Conservation (phyloP, 2,888 invertebrate genomes). For the Brachycybe producta region DNA sequence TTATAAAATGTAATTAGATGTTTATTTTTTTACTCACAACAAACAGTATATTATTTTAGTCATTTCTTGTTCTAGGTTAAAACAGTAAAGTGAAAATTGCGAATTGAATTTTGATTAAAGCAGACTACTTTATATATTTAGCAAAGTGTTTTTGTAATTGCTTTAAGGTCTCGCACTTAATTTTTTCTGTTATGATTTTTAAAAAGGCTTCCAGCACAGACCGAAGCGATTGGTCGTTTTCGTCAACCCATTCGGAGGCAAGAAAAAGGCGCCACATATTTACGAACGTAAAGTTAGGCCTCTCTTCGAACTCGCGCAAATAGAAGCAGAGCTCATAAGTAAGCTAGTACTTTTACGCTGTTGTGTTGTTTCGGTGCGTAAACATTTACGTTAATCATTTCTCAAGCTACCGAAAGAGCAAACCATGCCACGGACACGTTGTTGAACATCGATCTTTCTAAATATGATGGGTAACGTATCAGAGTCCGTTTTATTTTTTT, state of each 20-base stretch:
- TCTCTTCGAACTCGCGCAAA: conserved; percentile 38
- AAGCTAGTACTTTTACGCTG: conserved; percentile 19
- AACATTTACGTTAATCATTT: conserved; percentile 9
- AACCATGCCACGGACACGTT: conserved; percentile 63
- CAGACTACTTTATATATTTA: too few relatives aligned
- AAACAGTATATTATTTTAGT: too few relatives aligned
- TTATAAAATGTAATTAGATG: too few relatives aligned
- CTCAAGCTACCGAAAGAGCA: conserved; percentile 50
- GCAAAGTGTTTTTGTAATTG: too few relatives aligned
- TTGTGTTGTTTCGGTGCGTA: background rate
- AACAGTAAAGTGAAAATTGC: too few relatives aligned
- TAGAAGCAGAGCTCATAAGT: conserved; percentile 30
- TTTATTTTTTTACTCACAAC: too few relatives aligned
- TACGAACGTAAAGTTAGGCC: conserved; percentile 59
- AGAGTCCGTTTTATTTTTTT: too few relatives aligned
- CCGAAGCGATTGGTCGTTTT: conserved; percentile 61
- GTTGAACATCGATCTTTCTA: conserved; percentile 28
- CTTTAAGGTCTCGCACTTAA: too few relatives aligned
- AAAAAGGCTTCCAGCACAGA: conserved; percentile 44
- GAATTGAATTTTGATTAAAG: too few relatives aligned
- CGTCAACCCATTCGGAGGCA: conserved; percentile 73
- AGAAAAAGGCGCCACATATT: conserved; percentile 54
- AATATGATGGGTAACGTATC: conserved; percentile 40
- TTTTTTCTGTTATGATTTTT: too few relatives aligned
- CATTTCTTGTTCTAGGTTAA: too few relatives aligned